These are phyloP conservation scores for Solea solea DNA, from an alignment of 2,113 vertebrate species.

Conservation along the genomic window DNA sequence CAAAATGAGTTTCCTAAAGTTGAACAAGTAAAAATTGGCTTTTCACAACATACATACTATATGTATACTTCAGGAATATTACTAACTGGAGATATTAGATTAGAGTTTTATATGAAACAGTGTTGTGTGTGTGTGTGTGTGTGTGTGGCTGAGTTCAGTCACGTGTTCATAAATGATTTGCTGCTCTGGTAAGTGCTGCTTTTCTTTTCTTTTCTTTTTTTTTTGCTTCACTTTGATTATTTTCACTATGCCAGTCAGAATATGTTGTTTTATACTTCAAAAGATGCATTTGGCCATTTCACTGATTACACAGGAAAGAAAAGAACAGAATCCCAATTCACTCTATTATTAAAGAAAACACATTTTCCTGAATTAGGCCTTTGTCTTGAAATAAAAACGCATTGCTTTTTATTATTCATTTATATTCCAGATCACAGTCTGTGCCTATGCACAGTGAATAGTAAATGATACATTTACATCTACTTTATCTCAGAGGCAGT, in stretches of 20 bases:
- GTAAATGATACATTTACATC: background rate
- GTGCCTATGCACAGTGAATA: background rate
- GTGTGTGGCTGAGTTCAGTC: no score
- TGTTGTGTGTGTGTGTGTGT: no score
- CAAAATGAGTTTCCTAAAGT: no score
- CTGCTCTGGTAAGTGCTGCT: constrained; percentile 60
- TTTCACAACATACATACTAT: background rate
- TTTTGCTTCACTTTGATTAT: background rate
- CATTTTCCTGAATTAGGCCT: no score
- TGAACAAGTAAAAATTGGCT: background rate
- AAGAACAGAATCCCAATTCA: no score
- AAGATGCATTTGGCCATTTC: no score
- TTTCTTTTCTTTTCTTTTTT: background rate
- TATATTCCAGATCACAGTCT: background rate
- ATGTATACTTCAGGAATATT: background rate
- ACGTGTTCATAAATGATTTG: constrained; percentile 24
- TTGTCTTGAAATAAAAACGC: no score
- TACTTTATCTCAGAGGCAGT: background rate
- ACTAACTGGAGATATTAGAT: background rate
- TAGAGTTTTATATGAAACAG: no score
- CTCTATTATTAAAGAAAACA: no score
- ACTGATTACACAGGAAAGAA: no score
- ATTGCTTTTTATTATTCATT: no score
- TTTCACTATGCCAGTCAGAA: constrained; percentile 13
- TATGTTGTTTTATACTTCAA: no score